Base-by-base conservation (phyloP, 1,140 invertebrate genomes). In the Pogonomyrmex barbatus region DNA sequence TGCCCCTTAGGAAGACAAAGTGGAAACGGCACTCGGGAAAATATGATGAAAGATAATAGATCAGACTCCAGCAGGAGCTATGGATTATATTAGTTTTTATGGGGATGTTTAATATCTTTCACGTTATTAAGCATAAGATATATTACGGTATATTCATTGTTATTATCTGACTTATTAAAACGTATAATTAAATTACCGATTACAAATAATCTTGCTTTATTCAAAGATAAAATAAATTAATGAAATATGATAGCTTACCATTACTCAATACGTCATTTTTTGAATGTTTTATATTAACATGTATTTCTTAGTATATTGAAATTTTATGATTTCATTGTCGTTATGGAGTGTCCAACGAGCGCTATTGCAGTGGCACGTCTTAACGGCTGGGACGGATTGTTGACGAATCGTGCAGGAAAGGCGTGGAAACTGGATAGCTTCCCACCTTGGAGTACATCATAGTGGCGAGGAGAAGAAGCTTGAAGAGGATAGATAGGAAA, bases 361-460 rank as follows among this genome's bases (percentile, higher is more conserved):
- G 24, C 24, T 42, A 39, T 76, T 84, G n/a, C 71, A 77, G 24
- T 65, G 45, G 12, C 39, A 17, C 58, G 56, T 50, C 33, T 76
- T 60, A 84, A 62, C 54, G 10, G 39, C 45, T 50, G 81, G 14
- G 58, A 85, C 24, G 36, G 65, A 65, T 54, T 85, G 82, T 85
- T 85, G 82, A 85, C 60, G 60, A 85, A 85, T 78, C 73, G 82
- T 85, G 82, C 60, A 33, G 50, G 42, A 33, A 67, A 79, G 52
- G 67, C 24, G 67, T 71, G 42, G 67, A 75, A 70, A 70, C 78
- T 81, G 30, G 36, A 83, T 75, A 83, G 68, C 30, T 75, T 60
- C 68, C 45, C 60, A 39, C 12, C 6, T 75, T 17, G 6, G 54
- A 62, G 30, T 60, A 83, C 45, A 81, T 24, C 45, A 17, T 62